Evolutionary conservation across 2,888 invertebrate species (phyloP).

Genomic region (Stegophylla sp.): DNA sequence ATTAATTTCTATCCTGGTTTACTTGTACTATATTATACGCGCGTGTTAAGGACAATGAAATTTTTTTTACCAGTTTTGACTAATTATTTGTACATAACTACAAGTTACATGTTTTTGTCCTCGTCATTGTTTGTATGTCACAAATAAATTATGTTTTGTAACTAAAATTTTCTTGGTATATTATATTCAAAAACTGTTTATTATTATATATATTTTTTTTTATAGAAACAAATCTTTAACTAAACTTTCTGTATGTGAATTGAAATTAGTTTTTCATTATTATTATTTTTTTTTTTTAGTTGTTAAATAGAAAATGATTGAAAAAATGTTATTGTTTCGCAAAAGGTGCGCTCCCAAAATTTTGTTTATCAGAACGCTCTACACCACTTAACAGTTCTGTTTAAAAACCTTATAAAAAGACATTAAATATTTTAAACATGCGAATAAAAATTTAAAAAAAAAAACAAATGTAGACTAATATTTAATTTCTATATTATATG

Average conservation of each 20-base stretch:
- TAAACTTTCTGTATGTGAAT: constrained; percentile 34
- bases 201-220: constrained; percentile 38
- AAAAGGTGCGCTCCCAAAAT: constrained; percentile 13
- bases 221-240: constrained; percentile 27
- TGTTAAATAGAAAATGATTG: constrained; percentile 38
- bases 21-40: constrained; percentile 55
- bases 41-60: constrained; percentile 57
- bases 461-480: constrained; percentile 57
- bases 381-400: constrained; percentile 14
- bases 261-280: constrained; percentile 45
- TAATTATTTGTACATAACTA: constrained; percentile 55
- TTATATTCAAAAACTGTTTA: constrained; percentile 45
- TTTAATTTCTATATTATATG: constrained; percentile 56
- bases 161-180: constrained; percentile 47
- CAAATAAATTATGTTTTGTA: constrained; percentile 57
- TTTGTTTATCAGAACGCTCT: constrained; percentile 6
- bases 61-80: constrained; percentile 56
- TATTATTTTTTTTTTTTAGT: constrained; percentile 40
- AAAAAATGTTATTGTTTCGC: constrained; percentile 52
- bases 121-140: constrained; percentile 55
- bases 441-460: constrained; percentile 21
- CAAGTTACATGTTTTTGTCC: constrained; percentile 53
- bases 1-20: constrained; percentile 56
- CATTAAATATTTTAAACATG: constrained; percentile 30
- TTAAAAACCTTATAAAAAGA: constrained; percentile 28